phyloP scores from a whole-genome alignment of 2,888 invertebrate genomes.

The Drosophila tripunctata region DNA sequence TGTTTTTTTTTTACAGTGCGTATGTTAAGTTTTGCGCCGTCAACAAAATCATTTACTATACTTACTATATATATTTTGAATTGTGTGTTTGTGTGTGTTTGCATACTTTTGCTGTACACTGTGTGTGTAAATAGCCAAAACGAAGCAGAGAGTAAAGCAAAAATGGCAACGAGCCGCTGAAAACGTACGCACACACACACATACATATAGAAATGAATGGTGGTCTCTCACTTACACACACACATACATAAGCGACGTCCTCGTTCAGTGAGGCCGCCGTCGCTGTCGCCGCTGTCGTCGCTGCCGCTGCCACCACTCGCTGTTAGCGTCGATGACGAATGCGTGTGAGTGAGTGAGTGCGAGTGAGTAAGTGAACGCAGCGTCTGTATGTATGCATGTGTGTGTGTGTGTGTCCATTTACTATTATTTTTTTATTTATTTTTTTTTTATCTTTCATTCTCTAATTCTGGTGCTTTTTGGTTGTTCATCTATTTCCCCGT shows the following conservation, averaged over 20 bases:
- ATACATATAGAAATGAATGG: no score
- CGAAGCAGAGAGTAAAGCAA: slow-evolving; percentile 34
- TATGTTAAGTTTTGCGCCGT: slow-evolving; percentile 31
- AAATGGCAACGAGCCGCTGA: slow-evolving; percentile 54
- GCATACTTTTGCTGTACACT: slow-evolving; percentile 39
- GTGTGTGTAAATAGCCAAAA: slow-evolving; percentile 26
- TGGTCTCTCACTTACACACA: slow-evolving; percentile 9
- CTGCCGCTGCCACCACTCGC: slow-evolving; percentile 49
- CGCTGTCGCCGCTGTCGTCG: slow-evolving; percentile 45
- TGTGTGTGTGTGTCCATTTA: slow-evolving; percentile 27
- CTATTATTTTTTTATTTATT: slow-evolving; percentile 19
- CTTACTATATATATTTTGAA: neutral
- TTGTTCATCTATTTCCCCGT: slow-evolving; percentile 24
- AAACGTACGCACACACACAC: slow-evolving; percentile 52
- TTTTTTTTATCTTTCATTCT: no score
- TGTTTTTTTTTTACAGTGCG: slow-evolving; percentile 37
- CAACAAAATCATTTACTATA: neutral
- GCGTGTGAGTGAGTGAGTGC: slow-evolving; percentile 63
- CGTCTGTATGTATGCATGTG: slow-evolving; percentile 15
- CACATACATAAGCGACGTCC: slow-evolving; percentile 56
- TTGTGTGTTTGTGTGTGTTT: slow-evolving; percentile 9
- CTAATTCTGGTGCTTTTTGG: slow-evolving; percentile 6
- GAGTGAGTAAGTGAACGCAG: slow-evolving; percentile 57
- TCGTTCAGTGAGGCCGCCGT: slow-evolving; percentile 61
- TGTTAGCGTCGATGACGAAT: slow-evolving; percentile 67